Evolutionary conservation across 2,113 vertebrate genomes (phyloP).

Genomic region (Phycodurus eques): DNA sequence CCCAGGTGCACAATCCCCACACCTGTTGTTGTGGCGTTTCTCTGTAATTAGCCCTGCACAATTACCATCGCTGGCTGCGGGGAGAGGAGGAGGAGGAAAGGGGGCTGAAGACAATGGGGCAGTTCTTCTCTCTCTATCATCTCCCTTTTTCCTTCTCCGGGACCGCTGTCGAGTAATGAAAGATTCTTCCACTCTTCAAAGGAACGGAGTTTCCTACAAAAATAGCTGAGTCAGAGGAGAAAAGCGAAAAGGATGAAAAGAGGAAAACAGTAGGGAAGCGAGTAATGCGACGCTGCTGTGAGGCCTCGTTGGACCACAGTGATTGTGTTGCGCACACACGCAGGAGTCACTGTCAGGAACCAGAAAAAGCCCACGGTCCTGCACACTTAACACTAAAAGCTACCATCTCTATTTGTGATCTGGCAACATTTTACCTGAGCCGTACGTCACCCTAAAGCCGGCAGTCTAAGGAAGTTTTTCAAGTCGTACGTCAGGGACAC

Average conservation of each 20-base stretch:
- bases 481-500: conserved; percentile 45
- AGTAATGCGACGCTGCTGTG: conserved; percentile 57
- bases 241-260: conserved; percentile 66
- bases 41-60: conserved; percentile 74
- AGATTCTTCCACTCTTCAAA: conserved; percentile 80
- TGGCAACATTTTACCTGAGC: conserved; percentile 61
- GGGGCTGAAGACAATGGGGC: conserved; percentile 70
- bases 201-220: conserved; percentile 73
- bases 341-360: conserved; percentile 59
- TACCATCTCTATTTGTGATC: conserved; percentile 51
- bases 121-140: conserved; percentile 74
- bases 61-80: conserved; percentile 56
- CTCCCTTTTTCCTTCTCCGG: conserved; percentile 57
- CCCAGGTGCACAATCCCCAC: conserved; percentile 73
- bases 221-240: conserved; percentile 78
- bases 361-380: conserved; percentile 40
- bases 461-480: conserved; percentile 38
- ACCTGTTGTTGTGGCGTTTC: conserved; percentile 69
- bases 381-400: conserved; percentile 50
- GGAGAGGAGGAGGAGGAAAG: conserved; percentile 6
- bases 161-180: conserved; percentile 75
- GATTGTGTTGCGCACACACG: conserved; percentile 46
- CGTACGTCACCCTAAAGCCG: conserved; percentile 49
- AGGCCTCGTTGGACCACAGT: conserved; percentile 64
- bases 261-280: conserved; percentile 63